Evolutionary conservation across 2,797 vertebrate genomes (phyloP).

Genomic region (Pempheris klunzingeri): DNA sequence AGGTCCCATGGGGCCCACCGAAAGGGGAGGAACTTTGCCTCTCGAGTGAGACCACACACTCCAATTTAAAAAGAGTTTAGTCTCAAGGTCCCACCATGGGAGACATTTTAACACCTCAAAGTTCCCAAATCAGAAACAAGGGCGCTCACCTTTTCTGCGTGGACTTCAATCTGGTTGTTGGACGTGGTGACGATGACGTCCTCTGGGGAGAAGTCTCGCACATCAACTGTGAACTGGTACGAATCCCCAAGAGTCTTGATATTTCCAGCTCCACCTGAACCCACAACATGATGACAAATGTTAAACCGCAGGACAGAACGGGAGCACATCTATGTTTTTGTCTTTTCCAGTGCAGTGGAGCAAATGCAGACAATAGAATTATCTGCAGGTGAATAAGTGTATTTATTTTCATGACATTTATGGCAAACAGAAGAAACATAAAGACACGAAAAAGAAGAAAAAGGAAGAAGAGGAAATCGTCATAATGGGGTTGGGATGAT

Average conservation of each 20-base stretch:
- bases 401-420: no score
- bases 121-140: not conserved
- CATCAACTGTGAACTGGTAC: conserved; percentile 96
- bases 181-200: conserved; percentile 98
- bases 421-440: no score
- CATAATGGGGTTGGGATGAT: no score
- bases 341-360: not conserved
- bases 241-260: conserved; percentile 94
- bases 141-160: conserved; percentile 92
- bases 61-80: not conserved
- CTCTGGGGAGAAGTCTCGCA: conserved; percentile 95
- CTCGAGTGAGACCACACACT: not conserved
- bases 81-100: not conserved
- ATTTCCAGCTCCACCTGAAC: conserved; percentile 84
- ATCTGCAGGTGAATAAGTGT: not conserved
- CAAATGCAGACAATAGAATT: not conserved
- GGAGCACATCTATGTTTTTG: not conserved
- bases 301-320: not conserved
- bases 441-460: no score
- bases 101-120: not conserved
- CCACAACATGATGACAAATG: conserved; percentile 54
- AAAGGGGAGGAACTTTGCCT: no score
- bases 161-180: conserved; percentile 98
- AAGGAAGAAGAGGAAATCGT: no score
- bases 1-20: no score